These are phyloP conservation scores for Heliothis virescens DNA, from an alignment of 1,140 invertebrate genomes.

Conservation along the genomic window DNA sequence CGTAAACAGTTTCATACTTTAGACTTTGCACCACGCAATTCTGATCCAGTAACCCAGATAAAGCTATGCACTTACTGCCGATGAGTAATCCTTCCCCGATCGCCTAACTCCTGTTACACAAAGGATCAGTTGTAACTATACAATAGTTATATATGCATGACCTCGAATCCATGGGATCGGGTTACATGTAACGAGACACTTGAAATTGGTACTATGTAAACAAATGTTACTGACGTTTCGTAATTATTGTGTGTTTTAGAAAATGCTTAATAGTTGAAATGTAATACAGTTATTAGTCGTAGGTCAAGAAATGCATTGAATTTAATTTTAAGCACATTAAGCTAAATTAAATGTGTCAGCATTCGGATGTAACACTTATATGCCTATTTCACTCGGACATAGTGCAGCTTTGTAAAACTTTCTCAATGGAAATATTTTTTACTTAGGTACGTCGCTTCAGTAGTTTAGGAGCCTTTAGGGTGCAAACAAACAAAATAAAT, in stretches of 20 bases:
- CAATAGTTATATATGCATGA: no score
- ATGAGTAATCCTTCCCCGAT: constrained; percentile 1
- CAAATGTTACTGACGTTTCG: not conserved
- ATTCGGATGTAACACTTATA: no score
- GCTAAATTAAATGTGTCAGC: no score
- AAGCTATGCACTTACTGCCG: not conserved
- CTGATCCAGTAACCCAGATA: no score
- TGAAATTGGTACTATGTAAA: constrained; percentile 12
- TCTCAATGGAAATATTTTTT: no score
- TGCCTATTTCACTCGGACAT: no score
- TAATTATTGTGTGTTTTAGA: not conserved
- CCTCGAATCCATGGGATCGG: constrained; percentile 12
- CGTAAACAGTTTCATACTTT: no score
- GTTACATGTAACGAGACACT: constrained; percentile 30
- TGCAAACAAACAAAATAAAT: no score
- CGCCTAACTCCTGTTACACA: constrained; percentile 14
- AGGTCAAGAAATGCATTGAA: not conserved
- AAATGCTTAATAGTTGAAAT: not conserved
- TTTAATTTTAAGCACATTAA: not conserved
- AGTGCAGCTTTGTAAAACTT: no score
- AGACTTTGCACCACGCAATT: no score
- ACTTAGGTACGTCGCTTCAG: no score
- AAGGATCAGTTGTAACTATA: constrained; percentile 14
- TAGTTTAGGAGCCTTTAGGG: no score
- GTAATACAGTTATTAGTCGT: not conserved